These are phyloP conservation scores for Lepus oiostolus DNA, from an alignment of 2,797 vertebrate genomes.

Conservation along the genomic window DNA sequence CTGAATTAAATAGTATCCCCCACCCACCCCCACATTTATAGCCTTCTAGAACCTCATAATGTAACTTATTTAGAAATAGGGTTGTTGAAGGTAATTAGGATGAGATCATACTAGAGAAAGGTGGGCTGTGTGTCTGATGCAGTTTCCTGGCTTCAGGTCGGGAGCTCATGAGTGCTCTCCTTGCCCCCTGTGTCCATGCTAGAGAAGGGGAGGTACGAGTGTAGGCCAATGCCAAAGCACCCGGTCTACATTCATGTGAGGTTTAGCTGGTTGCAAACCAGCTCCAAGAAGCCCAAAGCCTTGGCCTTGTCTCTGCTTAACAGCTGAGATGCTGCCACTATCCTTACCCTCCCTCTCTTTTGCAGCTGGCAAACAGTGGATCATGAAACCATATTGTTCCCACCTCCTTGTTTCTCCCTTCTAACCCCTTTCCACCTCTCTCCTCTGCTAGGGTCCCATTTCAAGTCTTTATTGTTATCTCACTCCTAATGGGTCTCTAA, in stretches of 20 bases:
- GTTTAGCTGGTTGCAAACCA: background rate
- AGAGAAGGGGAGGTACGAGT: background rate
- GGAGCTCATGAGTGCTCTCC: background rate
- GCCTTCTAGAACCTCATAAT: background rate
- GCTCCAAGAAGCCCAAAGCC: background rate
- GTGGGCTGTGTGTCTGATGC: background rate
- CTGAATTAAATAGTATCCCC: background rate
- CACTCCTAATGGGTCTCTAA: background rate
- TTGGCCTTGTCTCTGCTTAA: background rate
- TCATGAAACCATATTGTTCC: background rate
- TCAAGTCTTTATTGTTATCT: background rate
- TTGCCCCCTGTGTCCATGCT: background rate
- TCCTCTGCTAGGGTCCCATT: background rate
- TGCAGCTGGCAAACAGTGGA: background rate
- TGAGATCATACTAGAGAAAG: background rate
- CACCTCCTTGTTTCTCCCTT: background rate
- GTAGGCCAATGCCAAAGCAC: background rate
- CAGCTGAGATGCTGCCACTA: fast-evolving
- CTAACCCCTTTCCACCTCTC: background rate
- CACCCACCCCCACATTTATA: background rate
- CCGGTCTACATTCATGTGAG: background rate
- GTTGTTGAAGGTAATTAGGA: background rate
- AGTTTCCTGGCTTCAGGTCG: too few species aligned
- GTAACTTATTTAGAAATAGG: background rate
- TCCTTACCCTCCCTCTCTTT: background rate